phyloP scores from a whole-genome alignment of 1,140 invertebrate species.

The Drosophila oshimai region DNA sequence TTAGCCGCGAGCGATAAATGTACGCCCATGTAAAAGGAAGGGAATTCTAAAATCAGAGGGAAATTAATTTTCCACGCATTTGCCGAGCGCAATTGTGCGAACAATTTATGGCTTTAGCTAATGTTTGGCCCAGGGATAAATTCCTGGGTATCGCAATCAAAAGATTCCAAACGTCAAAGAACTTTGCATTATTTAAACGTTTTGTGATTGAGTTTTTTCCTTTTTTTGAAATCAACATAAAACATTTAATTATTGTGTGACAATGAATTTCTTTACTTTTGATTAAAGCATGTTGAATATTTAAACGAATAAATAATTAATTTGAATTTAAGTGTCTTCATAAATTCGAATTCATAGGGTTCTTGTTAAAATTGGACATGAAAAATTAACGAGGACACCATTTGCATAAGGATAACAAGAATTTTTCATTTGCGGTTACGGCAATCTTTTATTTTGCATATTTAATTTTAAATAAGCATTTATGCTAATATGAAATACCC shows the following conservation, averaged over 20 bases:
- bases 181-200: slow-evolving; percentile 65
- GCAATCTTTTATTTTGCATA: not conserved
- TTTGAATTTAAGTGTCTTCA: not conserved
- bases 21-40: slow-evolving; percentile 32
- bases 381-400: not conserved
- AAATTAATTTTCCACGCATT: slow-evolving; percentile 78
- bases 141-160: not conserved
- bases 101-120: slow-evolving; percentile 73
- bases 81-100: slow-evolving; percentile 67
- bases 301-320: slow-evolving; percentile 1
- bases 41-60: slow-evolving; percentile 67
- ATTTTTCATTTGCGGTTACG: not conserved
- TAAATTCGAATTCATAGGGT: not conserved
- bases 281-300: not conserved
- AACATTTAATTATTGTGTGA: slow-evolving; percentile 10
- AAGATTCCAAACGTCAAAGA: slow-evolving; percentile 18
- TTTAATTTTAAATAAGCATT: not conserved
- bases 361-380: not conserved
- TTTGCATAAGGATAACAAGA: slow-evolving; percentile 9
- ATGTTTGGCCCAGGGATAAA: slow-evolving; percentile 70
- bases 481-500: slow-evolving; percentile 11
- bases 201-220: slow-evolving; percentile 3
- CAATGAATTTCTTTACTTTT: not conserved
- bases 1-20: slow-evolving; percentile 65
- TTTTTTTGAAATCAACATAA: slow-evolving; percentile 43